phyloP scores from a whole-genome alignment of 2,797 vertebrate species.

The Thalassophryne amazonica region DNA sequence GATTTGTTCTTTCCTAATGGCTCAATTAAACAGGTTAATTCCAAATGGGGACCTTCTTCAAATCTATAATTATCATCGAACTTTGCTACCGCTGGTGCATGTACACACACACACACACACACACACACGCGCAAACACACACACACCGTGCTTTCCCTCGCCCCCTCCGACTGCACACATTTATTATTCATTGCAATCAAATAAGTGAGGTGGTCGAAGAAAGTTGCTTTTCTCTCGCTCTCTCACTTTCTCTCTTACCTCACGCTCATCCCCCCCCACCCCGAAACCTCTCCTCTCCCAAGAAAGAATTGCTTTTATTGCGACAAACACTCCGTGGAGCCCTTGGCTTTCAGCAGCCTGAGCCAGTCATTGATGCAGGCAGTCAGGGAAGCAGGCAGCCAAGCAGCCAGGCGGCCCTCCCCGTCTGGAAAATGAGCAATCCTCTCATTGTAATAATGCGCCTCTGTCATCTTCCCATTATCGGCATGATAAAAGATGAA shows the following conservation, averaged over 20 bases:
- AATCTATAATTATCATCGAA: slow-evolving; percentile 76
- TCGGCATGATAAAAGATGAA: slow-evolving; percentile 99
- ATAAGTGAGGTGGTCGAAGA: slow-evolving; percentile 93
- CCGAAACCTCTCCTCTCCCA: slow-evolving; percentile 68
- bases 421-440: slow-evolving; percentile 95
- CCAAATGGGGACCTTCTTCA: slow-evolving; percentile 63
- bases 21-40: slow-evolving; percentile 86
- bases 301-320: slow-evolving; percentile 97
- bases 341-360: slow-evolving; percentile 66
- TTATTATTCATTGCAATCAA: slow-evolving; percentile 99
- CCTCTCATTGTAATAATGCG: slow-evolving; percentile 99
- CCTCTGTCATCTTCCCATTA: slow-evolving; percentile 99
- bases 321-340: slow-evolving; percentile 75
- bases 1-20: slow-evolving; percentile 80
- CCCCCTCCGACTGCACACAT: slow-evolving; percentile 65
- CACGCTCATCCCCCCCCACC: slow-evolving; percentile 46
- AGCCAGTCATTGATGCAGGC: slow-evolving; percentile 68
- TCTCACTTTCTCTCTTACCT: slow-evolving; percentile 40
- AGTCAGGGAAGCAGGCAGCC: slow-evolving; percentile 58
- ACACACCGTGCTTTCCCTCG: slow-evolving; percentile 7
- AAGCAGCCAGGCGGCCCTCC: slow-evolving; percentile 84
- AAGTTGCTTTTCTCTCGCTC: slow-evolving; percentile 81
- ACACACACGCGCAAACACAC: slow-evolving; percentile 4
- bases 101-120: slow-evolving; percentile 13
- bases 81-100: slow-evolving; percentile 44